Conservation (phyloP, 2,113 vertebrate species). For the Ascaphus truei region DNA sequence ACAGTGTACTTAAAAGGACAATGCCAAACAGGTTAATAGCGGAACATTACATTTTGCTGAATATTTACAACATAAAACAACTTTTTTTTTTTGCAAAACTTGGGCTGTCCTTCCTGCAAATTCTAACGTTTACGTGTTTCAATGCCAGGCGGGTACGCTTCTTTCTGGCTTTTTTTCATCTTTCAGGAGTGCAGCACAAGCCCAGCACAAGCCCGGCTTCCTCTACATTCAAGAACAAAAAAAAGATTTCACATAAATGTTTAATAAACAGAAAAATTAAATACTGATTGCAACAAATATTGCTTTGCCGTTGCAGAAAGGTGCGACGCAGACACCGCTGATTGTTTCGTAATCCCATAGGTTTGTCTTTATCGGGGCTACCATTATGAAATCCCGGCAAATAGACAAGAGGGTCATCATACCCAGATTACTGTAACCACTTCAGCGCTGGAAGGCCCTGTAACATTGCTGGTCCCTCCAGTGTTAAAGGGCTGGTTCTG, state of each 20-base stretch:
- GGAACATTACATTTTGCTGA: background rate
- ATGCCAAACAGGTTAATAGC: too few relatives aligned
- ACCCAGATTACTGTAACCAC: background rate
- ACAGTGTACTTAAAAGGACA: too few relatives aligned
- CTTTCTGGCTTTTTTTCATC: conserved; percentile 33
- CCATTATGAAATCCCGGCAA: background rate
- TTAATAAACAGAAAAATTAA: conserved; percentile 71
- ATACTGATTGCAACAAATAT: conserved; percentile 77
- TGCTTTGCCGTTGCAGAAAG: conserved; percentile 52
- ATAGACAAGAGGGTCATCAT: background rate
- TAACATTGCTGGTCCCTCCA: background rate
- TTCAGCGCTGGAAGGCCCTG: conserved; percentile 5
- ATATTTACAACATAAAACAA: conserved; percentile 29
- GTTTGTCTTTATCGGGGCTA: conserved; percentile 39
- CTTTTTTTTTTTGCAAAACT: background rate
- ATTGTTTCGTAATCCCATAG: conserved; percentile 55
- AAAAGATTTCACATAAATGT: conserved; percentile 9
- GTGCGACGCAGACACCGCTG: conserved; percentile 63
- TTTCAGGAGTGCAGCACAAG: conserved; percentile 50
- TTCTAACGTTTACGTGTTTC: background rate
- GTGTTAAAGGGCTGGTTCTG: background rate
- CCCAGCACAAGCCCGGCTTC: conserved; percentile 68
- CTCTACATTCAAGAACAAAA: conserved; percentile 62
- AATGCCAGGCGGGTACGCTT: background rate
- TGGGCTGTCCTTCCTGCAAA: background rate